Percentiles rank a stretch among this genome's conserved stretches.
Conservation (phyloP, 2,797 vertebrate species). For the Microchirus variegatus region DNA sequence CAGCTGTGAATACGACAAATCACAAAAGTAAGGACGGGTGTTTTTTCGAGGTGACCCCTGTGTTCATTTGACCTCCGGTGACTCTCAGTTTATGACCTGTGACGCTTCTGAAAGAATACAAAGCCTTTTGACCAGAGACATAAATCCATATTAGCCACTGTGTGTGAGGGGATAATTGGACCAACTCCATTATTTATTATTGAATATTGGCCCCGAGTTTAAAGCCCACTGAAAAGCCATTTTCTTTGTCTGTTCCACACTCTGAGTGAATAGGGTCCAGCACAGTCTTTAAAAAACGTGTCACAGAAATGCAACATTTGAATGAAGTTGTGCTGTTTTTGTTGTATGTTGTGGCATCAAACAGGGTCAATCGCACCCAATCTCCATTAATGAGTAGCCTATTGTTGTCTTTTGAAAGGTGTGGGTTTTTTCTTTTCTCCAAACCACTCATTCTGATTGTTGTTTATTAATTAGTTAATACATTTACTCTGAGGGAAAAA, state of each 20-base stretch:
- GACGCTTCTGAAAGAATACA: slow-evolving; percentile 82
- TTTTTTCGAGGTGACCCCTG: slow-evolving; percentile 46
- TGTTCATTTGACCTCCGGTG: slow-evolving; percentile 83
- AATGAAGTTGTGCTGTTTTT: neutral
- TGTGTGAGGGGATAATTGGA: slow-evolving; percentile 87
- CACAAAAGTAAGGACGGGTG: neutral
- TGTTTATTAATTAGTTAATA: too few relatives aligned
- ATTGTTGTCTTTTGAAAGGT: too few relatives aligned
- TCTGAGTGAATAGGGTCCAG: neutral
- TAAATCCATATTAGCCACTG: slow-evolving; percentile 91
- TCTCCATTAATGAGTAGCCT: too few relatives aligned
- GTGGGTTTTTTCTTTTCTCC: too few relatives aligned
- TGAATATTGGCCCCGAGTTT: neutral
- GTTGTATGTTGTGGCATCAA: too few relatives aligned
- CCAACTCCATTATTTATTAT: slow-evolving; percentile 68
- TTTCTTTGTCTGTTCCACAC: neutral
- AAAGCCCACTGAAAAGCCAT: slow-evolving; percentile 2
- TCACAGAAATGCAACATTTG: too few relatives aligned
- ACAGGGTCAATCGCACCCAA: too few relatives aligned
- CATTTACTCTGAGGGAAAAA: too few relatives aligned
- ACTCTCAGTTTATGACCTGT: slow-evolving; percentile 90
- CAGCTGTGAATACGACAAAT: slow-evolving; percentile 13
- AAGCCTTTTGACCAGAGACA: slow-evolving; percentile 84
- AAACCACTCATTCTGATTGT: too few relatives aligned
- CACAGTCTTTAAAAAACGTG: neutral